Conservation (phyloP, 2,113 vertebrate genomes). For the Gavia stellata region DNA sequence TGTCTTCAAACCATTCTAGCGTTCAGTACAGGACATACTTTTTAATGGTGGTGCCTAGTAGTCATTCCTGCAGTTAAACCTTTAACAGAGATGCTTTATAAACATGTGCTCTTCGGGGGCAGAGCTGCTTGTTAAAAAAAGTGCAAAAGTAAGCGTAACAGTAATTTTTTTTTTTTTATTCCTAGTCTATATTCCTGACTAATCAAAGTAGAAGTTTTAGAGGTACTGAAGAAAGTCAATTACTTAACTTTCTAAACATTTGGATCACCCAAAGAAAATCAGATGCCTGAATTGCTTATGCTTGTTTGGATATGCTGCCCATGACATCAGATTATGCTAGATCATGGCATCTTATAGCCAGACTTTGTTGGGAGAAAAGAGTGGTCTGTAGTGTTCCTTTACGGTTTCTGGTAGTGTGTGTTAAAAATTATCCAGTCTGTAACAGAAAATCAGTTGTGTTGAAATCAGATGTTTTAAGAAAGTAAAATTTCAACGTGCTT, state of each 20-base stretch:
- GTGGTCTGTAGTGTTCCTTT: neutral
- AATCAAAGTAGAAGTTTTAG: neutral
- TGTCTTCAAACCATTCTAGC: neutral
- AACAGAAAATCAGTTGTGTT: neutral
- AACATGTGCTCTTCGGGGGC: rapidly evolving
- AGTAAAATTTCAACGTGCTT: neutral
- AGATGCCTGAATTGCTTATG: neutral
- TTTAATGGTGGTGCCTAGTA: neutral
- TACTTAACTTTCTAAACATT: neutral
- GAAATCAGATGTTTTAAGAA: neutral
- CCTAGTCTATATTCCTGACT: neutral
- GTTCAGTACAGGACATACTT: neutral
- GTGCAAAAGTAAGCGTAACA: neutral
- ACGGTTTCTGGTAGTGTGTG: neutral
- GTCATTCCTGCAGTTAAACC: neutral
- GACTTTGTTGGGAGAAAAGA: neutral
- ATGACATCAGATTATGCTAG: neutral
- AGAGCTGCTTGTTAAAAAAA: neutral
- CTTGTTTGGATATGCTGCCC: neutral
- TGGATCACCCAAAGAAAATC: neutral
- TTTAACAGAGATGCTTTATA: neutral
- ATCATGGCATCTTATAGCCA: neutral
- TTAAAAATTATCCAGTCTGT: neutral
- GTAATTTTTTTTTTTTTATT: neutral
- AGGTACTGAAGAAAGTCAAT: neutral